Evolutionary conservation across 2,888 invertebrate species (phyloP).

Genomic region (Perizoma flavofasciatum): DNA sequence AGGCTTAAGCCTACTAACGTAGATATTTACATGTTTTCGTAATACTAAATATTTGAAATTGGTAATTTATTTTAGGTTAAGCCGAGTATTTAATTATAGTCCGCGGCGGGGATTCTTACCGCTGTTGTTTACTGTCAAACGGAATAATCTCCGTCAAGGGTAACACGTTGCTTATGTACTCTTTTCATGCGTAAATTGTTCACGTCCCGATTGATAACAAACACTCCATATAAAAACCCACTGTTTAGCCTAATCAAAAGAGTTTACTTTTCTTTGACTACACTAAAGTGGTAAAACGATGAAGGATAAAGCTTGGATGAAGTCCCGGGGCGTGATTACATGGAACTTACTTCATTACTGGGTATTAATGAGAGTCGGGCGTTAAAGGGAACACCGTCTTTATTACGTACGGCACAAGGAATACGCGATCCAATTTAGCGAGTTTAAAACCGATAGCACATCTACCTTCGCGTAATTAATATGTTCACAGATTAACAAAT

Average conservation of each 20-base stretch:
- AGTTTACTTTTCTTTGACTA: slow-evolving; percentile 58
- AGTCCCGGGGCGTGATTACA: slow-evolving; percentile 74
- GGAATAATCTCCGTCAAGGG: too few species aligned
- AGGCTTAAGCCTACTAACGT: too few species aligned
- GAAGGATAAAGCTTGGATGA: slow-evolving; percentile 68
- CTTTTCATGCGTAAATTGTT: slow-evolving; percentile 64
- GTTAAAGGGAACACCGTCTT: slow-evolving; percentile 59
- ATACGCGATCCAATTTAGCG: slow-evolving; percentile 57
- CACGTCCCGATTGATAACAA: slow-evolving; percentile 53
- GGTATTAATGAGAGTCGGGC: slow-evolving; percentile 71
- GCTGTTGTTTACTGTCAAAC: too few species aligned
- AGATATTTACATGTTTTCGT: too few species aligned
- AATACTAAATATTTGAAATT: too few species aligned
- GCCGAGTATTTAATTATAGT: too few species aligned
- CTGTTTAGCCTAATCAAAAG: slow-evolving; percentile 48
- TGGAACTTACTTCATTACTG: slow-evolving; percentile 79
- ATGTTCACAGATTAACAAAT: slow-evolving; percentile 26
- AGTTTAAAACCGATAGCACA: slow-evolving; percentile 44
- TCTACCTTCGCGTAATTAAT: slow-evolving; percentile 26
- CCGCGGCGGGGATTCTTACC: too few species aligned
- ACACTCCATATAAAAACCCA: slow-evolving; percentile 43
- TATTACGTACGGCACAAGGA: slow-evolving; percentile 51
- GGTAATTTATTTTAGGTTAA: too few species aligned
- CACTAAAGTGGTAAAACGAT: slow-evolving; percentile 52
- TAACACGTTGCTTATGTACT: slow-evolving; percentile 59